A percentile compares a stretch with the other conserved stretches of the same genome.
These are phyloP conservation scores for Anguilla marmorata DNA, from an alignment of 2,797 vertebrate species.

Conservation along the genomic window DNA sequence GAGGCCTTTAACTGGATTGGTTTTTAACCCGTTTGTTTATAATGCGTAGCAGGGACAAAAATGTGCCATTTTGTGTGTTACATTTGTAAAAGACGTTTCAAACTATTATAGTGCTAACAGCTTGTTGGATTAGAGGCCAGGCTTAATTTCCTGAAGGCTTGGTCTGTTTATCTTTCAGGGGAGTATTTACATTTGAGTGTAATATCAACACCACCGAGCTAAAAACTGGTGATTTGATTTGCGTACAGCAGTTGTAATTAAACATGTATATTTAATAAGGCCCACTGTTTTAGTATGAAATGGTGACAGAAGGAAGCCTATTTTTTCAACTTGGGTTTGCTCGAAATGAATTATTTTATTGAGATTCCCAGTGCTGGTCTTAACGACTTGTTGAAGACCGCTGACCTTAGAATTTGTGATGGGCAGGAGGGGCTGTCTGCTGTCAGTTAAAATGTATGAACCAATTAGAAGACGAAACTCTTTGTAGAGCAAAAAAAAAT, in stretches of 20 bases:
- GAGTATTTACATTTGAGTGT: neutral
- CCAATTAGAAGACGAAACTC: neutral
- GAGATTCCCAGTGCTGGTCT: neutral
- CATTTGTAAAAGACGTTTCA: neutral
- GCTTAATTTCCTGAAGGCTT: neutral
- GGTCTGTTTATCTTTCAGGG: neutral
- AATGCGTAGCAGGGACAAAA: neutral
- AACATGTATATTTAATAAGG: neutral
- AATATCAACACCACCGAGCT: neutral
- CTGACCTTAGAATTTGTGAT: neutral
- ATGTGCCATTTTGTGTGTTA: slow-evolving; percentile 7
- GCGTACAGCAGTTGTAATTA: neutral
- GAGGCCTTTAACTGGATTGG: neutral
- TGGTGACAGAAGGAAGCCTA: neutral
- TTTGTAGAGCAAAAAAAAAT: neutral
- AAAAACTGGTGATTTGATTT: neutral
- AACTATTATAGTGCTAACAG: neutral
- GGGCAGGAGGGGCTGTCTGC: neutral
- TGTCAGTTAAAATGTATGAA: neutral
- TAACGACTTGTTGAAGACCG: neutral
- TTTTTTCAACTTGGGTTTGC: neutral
- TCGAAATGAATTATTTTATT: neutral
- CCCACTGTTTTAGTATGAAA: neutral
- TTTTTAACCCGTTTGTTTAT: neutral
- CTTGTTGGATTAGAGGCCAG: neutral